Base-by-base conservation (phyloP, 1,140 invertebrate genomes). In the Lasioglossum baleicum region DNA sequence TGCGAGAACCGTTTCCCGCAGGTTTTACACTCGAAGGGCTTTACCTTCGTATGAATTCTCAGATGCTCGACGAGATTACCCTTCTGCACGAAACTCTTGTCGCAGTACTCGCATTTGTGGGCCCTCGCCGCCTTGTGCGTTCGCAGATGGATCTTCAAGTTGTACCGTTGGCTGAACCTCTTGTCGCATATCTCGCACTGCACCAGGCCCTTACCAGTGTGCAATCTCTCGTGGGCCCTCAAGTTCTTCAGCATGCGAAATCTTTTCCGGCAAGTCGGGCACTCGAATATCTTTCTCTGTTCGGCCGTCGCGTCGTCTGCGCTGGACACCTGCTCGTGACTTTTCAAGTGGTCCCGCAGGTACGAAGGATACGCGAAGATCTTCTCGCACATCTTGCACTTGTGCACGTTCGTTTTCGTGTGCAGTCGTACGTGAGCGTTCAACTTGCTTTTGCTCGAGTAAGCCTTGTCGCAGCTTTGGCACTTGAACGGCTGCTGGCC, bases 31-130 rank as follows among this genome's bases (percentile, higher is more conserved):
- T 92, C 89, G 75, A 91, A 94, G 0, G 94, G 94, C 73, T 94
- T 94, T 11, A 93, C 85, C 78, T 93, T 94, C 0, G 93, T 94
- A 63, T 95, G 94, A 61, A 92, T 93, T 85, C 93, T 91, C 73
- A 92, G 77, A 83, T 95, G 94, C 72, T 94, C 92, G 6, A 92
- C 90, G 35, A 94, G 87, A 84, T 94, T 94, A 70, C 93, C 93
- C 67, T 93, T 92, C 31, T 93, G 93, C 17, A 90, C 88, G 83
- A 95, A 95, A 31, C 87, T 87, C 75, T 94, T 94, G 13, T 91
- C 88, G 80, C 94, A 95, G 70, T 92, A 92, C 48, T 93, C 88
- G 83, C 94, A 95, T 64, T 92, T 91, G 75, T 93, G 93, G 10
- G 91, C 83, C 73, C 90, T 94, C 10, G 89, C 78, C 0, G 82